A percentile compares a stretch with the other conserved stretches of the same genome.
Conservation (phyloP, 2,888 invertebrate species). For the Machimus rusticus region DNA sequence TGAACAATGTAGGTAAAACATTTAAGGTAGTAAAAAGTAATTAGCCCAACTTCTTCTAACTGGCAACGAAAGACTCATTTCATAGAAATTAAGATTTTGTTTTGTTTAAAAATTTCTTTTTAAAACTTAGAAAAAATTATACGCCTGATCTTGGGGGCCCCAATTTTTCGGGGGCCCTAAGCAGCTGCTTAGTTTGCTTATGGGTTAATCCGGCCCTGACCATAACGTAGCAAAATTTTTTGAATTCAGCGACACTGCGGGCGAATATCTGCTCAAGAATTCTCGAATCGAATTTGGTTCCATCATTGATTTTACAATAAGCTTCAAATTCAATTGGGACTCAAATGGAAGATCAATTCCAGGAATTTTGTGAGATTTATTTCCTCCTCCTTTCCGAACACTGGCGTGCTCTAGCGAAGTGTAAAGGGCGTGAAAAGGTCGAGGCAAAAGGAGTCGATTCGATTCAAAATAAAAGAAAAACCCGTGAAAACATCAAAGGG, state of each 20-base stretch:
- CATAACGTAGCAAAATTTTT: not conserved
- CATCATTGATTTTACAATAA: not conserved
- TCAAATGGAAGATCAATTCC: not conserved
- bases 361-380: not conserved
- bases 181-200: too few species aligned
- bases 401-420: not conserved
- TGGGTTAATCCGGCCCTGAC: too few species aligned
- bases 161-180: too few species aligned
- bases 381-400: not conserved
- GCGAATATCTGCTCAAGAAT: not conserved
- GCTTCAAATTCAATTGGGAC: not conserved
- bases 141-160: too few species aligned
- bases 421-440: not conserved
- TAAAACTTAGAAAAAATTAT: too few species aligned
- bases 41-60: too few species aligned
- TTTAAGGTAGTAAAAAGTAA: too few species aligned
- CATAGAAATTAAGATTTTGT: too few species aligned
- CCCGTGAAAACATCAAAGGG: not conserved
- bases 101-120: too few species aligned
- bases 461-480: not conserved
- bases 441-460: not conserved
- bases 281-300: not conserved
- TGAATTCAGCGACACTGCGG: not conserved
- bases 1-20: too few species aligned
- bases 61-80: too few species aligned